Base-by-base conservation (phyloP, 2,113 vertebrate species). In the Chloebia gouldiae region DNA sequence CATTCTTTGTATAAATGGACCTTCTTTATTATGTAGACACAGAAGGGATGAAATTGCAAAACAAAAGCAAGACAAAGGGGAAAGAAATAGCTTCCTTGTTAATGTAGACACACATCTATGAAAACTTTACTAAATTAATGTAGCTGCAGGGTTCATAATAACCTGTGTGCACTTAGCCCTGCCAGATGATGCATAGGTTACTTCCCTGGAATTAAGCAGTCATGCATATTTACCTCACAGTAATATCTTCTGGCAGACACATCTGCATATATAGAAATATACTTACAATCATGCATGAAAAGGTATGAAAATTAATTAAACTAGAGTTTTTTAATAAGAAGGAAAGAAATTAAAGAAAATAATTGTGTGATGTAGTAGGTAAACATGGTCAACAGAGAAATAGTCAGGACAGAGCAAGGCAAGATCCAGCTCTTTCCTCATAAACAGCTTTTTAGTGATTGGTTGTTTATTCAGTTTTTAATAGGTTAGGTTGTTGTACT, bases 161-260 rank as follows among this genome's bases (percentile, higher is more conserved):
- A 92, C 70, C 64, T 93, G 5, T 73, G 66, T 89, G 28, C 31
- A 64, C 45, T 83, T 96, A 86, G 25, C 13, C 70, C 61, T 65
- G 24, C 27, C 39, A 89, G 61, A 95, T 92, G 78, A 85, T 69
- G 65, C 88, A 81, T 82, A 96, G 90, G 65, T 94, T 97, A 86
- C 12, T 95, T 88, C 47, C 22, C 61, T 90, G 71, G 70, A 97
- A 96, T 96, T 87, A 87, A 91, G 90, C 93, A 95, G 70, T 66
- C 64, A 77, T 72, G 81, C 35, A 0, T 88, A 91, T 95, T 88
- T 86, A 95, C 49, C 64, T 93, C 88, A 70, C 16, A 47, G 66
- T 90, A 89, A 87, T 93, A 91, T 86, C 60, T 83, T 83, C 70
- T 83, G 88, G 85, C 63, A 96, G 51, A 77, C 44, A 84, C 15